These are phyloP conservation scores for Laticauda colubrina DNA, from an alignment of 2,113 vertebrate genomes.

Conservation along the genomic window DNA sequence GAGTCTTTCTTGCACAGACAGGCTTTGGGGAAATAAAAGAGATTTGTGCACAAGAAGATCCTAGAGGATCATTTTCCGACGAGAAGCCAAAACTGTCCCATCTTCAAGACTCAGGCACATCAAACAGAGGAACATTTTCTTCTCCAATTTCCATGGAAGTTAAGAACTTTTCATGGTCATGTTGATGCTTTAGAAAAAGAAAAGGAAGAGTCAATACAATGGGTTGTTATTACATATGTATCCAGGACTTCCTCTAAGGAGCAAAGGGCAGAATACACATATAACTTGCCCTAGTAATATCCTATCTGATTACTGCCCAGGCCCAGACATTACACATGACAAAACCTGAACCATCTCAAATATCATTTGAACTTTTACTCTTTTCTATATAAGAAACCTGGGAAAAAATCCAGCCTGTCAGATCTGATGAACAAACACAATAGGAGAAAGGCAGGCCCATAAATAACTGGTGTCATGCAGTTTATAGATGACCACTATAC, in stretches of 20 bases:
- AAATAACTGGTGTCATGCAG: background rate
- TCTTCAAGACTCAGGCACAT: conserved; percentile 10
- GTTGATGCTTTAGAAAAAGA: conserved; percentile 59
- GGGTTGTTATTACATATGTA: background rate
- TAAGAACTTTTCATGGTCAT: conserved; percentile 66
- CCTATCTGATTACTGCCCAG: background rate
- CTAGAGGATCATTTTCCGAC: background rate
- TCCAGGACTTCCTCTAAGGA: background rate
- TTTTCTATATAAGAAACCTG: background rate
- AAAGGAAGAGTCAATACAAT: conserved; percentile 5
- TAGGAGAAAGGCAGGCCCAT: background rate
- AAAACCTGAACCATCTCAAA: background rate
- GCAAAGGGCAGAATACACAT: background rate
- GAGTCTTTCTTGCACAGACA: background rate
- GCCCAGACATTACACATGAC: background rate
- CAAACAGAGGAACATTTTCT: conserved; percentile 32
- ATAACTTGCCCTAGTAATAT: background rate
- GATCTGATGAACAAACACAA: background rate
- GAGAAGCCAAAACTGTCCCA: conserved; percentile 35
- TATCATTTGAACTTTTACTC: background rate
- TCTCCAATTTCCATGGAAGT: conserved; percentile 26
- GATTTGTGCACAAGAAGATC: background rate
- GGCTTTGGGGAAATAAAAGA: background rate
- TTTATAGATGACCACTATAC: background rate
- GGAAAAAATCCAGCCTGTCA: background rate